Evolutionary conservation across 2,888 invertebrate species (phyloP).

Genomic region (Falcaria lacertinaria): DNA sequence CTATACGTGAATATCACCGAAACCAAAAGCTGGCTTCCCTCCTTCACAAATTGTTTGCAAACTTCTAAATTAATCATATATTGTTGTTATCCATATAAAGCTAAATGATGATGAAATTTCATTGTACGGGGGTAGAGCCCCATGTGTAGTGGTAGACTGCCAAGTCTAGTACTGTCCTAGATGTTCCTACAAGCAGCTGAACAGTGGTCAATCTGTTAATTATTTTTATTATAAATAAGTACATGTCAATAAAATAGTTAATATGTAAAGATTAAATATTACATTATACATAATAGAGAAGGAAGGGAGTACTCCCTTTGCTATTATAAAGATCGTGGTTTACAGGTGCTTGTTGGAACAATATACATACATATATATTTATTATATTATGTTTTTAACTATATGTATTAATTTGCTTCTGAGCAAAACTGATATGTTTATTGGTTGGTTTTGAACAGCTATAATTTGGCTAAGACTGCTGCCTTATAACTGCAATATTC

Average conservation of each 20-base stretch:
- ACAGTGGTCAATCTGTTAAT: background rate
- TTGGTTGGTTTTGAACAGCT: background rate
- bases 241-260: background rate
- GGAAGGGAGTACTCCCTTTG: background rate
- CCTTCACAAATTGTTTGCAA: constrained; percentile 93
- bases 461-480: background rate
- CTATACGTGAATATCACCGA: constrained; percentile 32
- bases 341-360: background rate
- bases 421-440: background rate
- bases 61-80: constrained; percentile 59
- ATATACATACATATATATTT: background rate
- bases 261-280: background rate
- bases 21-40: constrained; percentile 85
- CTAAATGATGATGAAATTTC: constrained; percentile 6
- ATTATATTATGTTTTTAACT: too few relatives aligned
- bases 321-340: background rate
- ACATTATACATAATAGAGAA: background rate
- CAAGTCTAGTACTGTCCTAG: background rate
- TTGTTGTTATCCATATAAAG: constrained; percentile 20
- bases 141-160: background rate
- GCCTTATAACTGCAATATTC: background rate
- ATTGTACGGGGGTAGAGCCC: constrained; percentile 16
- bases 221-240: background rate
- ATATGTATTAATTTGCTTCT: background rate
- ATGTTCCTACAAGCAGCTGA: background rate